phyloP scores from a whole-genome alignment of 2,113 vertebrate species.

The Motacilla alba region DNA sequence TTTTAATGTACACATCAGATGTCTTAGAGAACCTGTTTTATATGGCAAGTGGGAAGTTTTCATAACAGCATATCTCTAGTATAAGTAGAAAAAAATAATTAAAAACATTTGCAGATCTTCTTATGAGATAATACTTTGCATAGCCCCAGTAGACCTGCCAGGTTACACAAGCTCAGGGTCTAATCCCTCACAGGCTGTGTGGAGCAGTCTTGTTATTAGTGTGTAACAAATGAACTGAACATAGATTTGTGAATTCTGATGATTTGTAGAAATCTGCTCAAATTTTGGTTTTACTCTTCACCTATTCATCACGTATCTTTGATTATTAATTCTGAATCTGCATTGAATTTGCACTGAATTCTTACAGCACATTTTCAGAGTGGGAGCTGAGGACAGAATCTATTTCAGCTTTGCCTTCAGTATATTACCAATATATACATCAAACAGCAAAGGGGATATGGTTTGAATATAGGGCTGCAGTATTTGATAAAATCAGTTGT shows the following conservation, averaged over 20 bases:
- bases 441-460: background rate
- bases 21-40: background rate
- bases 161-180: background rate
- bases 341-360: background rate
- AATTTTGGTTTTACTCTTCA: background rate
- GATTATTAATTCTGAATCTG: background rate
- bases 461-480: background rate
- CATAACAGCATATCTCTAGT: background rate
- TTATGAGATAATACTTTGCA: background rate
- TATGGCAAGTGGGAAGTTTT: background rate
- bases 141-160: background rate
- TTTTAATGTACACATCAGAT: background rate
- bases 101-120: background rate
- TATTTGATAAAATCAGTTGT: slow-evolving; percentile 16
- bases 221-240: background rate
- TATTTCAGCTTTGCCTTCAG: background rate
- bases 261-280: background rate
- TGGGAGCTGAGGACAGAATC: background rate
- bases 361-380: background rate
- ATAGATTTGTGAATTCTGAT: background rate
- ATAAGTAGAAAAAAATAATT: background rate
- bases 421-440: background rate
- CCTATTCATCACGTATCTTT: background rate
- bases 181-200: background rate
- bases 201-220: background rate